Conservation (phyloP, 2,888 invertebrate genomes). For the Trimorus sp. region DNA sequence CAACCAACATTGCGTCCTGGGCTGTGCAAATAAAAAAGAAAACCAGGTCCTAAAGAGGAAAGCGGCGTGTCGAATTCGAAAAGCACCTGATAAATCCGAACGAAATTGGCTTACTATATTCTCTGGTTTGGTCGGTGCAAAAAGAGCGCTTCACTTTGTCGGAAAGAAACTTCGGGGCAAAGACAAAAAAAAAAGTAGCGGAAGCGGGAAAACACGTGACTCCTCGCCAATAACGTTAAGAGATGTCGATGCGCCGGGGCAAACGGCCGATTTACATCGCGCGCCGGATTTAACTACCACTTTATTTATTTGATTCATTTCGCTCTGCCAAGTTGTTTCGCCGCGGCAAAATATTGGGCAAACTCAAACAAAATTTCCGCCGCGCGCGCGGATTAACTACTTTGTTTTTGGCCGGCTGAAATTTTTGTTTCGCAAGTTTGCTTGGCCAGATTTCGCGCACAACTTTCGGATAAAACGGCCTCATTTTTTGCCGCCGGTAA, state of each 20-base stretch:
- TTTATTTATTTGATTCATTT: slow-evolving; percentile 28
- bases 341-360: slow-evolving; percentile 31
- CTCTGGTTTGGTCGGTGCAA: no score
- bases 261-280: neutral
- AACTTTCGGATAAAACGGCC: slow-evolving; percentile 45
- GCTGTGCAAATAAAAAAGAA: no score
- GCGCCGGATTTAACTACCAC: slow-evolving; percentile 9
- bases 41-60: no score
- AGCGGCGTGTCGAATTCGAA: no score
- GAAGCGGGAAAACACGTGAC: slow-evolving; percentile 39
- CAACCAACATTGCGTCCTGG: no score
- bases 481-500: slow-evolving; percentile 18
- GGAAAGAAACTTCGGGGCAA: slow-evolving; percentile 42
- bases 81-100: no score
- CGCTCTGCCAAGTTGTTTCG: slow-evolving; percentile 19
- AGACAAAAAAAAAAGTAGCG: slow-evolving; percentile 40
- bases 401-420: slow-evolving; percentile 34
- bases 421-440: slow-evolving; percentile 52
- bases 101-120: no score
- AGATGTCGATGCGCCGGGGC: slow-evolving; percentile 33
- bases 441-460: slow-evolving; percentile 35
- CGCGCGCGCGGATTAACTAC: slow-evolving; percentile 44
- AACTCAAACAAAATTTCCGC: slow-evolving; percentile 47
- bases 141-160: slow-evolving; percentile 50
- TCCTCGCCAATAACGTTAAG: slow-evolving; percentile 28